Base-by-base conservation (phyloP, 1,140 invertebrate species). In the Apolygus lucorum region DNA sequence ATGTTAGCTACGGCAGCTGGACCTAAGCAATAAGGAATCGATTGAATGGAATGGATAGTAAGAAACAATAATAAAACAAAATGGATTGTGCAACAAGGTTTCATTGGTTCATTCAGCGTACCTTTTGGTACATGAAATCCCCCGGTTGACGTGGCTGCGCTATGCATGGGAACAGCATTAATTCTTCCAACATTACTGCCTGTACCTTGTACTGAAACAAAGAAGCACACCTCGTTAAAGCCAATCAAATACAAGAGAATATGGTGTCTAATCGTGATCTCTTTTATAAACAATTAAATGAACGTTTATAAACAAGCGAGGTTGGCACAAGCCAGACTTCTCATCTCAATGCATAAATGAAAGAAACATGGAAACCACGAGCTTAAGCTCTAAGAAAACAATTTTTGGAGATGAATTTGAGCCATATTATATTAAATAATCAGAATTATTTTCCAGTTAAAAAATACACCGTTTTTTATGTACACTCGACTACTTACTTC, bases 1-100 rank as follows among this genome's bases (percentile, higher is more conserved):
- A 84, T 84, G 74, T 81, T 83, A 13, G 82, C 82, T 1, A 83
- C 82, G 54, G 82, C 80, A 28, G 82, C 82, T 68, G 82, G 78
- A 68, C 79, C 78, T 76, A 69, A 49, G 17, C 34, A 49, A 17
- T 49, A 49, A 49, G 34, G 8, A 49, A 49, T 49, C 17, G 34
- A 49, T 49, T 49, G 34, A 49, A 49, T 49, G 34, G 8, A 49
- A 49, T 49, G 34, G 8, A 8, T 49, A 49, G 17, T 17, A 49
- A 49, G 34, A 49, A 17, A 8, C 34, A 17, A 49, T 17, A 49
- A 49, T 49, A 49, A 8, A 49, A 49, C 17, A 49, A 49, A 11
- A 49, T 49, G 8, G 17, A 49, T 8, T 17, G 17, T 49, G 8
- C 34, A 49, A 49, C 8, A n/a, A n/a, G n/a, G n/a, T n/a, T n/a